Percentiles rank a stretch among this genome's conserved stretches.
Evolutionary conservation across 2,797 vertebrate species (phyloP).

Genomic region (Schizopygopsis malacanthus): DNA sequence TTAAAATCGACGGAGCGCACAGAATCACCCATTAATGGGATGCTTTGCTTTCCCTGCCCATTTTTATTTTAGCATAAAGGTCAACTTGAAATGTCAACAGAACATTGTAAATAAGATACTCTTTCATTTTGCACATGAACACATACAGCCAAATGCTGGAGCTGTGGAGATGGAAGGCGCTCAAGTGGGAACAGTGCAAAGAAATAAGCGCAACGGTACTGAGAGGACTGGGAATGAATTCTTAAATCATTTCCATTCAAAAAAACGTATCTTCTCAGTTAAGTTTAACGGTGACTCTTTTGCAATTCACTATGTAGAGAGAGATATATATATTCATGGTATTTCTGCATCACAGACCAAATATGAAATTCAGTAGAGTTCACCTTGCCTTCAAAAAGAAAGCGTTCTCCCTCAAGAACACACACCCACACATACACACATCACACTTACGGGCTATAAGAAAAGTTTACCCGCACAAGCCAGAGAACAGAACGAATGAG

Average conservation of each 20-base stretch:
- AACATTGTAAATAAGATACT: conserved; percentile 76
- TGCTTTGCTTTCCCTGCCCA: conserved; percentile 65
- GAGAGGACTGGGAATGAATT: conserved; percentile 19
- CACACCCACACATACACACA: conserved; percentile 38
- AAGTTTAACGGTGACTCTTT: conserved; percentile 15
- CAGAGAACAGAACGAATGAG: conserved; percentile 49
- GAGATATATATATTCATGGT: conserved; percentile 6
- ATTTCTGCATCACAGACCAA: conserved; percentile 38
- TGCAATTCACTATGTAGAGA: conserved; percentile 9
- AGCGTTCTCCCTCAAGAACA: conserved; percentile 31
- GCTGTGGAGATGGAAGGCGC: conserved; percentile 23
- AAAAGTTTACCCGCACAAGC: conserved; percentile 56
- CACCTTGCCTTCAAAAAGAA: conserved; percentile 48
- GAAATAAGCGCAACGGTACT: not conserved
- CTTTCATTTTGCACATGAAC: conserved; percentile 67
- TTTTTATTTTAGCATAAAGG: conserved; percentile 77
- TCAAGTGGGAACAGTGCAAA: conserved; percentile 17
- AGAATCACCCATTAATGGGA: conserved; percentile 85
- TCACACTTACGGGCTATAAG: conserved; percentile 35
- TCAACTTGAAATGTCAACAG: conserved; percentile 83
- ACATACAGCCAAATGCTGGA: conserved; percentile 19
- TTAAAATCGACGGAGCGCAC: conserved; percentile 84
- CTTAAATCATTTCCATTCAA: conserved; percentile 34
- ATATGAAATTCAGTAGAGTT: conserved; percentile 40
- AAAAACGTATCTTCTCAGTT: conserved; percentile 20